phyloP scores from a whole-genome alignment of 2,797 vertebrate genomes.

The Alcedo quadribrachys region DNA sequence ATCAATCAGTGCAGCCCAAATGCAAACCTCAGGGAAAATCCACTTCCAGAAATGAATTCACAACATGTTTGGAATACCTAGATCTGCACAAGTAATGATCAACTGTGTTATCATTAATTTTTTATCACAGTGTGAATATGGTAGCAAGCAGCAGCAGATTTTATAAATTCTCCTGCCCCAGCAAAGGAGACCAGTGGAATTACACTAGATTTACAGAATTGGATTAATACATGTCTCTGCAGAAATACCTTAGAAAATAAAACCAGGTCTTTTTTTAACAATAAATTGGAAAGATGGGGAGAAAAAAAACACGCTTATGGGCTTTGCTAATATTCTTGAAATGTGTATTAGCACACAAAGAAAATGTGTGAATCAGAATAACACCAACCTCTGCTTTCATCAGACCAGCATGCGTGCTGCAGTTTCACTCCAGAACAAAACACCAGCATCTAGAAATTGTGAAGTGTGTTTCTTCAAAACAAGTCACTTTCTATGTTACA shows the following conservation, averaged over 20 bases:
- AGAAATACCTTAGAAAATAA: background rate
- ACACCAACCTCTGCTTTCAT: background rate
- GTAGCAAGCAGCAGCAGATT: background rate
- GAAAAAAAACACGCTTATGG: rapidly evolving
- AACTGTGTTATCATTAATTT: background rate
- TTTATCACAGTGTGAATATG: background rate
- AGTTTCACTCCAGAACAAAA: background rate
- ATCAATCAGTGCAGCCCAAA: background rate
- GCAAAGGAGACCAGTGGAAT: background rate
- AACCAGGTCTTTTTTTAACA: background rate
- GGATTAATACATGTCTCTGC: background rate
- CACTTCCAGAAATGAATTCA: background rate
- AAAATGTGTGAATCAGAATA: background rate
- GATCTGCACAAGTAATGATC: background rate
- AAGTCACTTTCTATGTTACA: background rate
- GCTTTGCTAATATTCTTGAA: background rate
- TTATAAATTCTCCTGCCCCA: background rate
- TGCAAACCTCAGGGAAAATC: background rate
- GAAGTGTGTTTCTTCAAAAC: background rate
- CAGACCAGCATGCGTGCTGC: rapidly evolving
- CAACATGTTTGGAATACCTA: background rate
- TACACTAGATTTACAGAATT: background rate
- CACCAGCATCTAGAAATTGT: background rate
- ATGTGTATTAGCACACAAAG: background rate
- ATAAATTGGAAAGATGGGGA: background rate